Conservation (phyloP, 2,113 vertebrate genomes). For the Pseudopodoces humilis region DNA sequence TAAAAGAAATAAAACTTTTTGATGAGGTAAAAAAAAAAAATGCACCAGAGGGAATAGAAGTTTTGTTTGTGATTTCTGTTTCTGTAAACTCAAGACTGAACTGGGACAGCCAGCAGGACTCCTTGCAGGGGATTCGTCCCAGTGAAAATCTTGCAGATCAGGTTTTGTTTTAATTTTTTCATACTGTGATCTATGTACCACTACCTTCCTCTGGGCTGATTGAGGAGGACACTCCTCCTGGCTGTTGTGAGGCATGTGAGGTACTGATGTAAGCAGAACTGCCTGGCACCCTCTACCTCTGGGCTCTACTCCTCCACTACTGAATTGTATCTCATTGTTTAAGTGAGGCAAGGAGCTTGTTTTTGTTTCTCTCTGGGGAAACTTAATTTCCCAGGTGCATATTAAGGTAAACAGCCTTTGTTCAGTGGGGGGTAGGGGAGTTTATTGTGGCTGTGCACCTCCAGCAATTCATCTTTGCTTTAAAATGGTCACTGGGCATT, state of each 20-base stretch:
- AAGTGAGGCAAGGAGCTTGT: neutral
- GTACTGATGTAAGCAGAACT: neutral
- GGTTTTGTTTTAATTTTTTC: neutral
- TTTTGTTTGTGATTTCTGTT: neutral
- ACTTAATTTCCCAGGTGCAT: neutral
- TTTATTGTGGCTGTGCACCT: neutral
- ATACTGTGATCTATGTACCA: neutral
- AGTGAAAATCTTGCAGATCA: neutral
- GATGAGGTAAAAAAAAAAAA: neutral
- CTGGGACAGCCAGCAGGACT: neutral
- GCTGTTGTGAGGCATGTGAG: neutral
- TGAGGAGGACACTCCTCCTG: neutral
- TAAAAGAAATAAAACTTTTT: neutral
- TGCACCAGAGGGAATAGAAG: neutral
- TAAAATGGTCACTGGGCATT: neutral
- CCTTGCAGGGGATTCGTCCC: neutral
- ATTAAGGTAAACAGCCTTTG: neutral
- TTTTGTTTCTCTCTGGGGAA: neutral
- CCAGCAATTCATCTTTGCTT: neutral
- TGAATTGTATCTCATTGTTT: neutral
- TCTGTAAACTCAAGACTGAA: neutral
- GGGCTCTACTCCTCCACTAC: neutral
- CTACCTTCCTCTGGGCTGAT: neutral
- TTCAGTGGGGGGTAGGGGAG: fast-evolving
- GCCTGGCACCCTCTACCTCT: neutral